Conservation (phyloP, 2,113 vertebrate genomes). For the Sturnira hondurensis region DNA sequence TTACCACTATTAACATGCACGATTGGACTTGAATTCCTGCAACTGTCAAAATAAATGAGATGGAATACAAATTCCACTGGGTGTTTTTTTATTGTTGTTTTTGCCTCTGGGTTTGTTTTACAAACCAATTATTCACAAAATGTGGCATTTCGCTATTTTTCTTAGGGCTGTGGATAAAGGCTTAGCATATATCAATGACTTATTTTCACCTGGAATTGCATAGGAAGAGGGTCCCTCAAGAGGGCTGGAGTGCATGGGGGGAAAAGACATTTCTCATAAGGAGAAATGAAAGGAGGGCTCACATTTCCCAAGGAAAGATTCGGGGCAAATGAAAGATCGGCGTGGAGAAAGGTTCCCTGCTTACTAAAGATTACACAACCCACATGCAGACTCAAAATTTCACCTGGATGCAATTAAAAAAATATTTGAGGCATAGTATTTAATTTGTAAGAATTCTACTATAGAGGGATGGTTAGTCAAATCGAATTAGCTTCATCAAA, state of each 20-base stretch:
- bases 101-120: background rate
- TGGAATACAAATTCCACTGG: background rate
- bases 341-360: background rate
- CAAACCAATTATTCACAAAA: constrained; percentile 17
- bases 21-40: background rate
- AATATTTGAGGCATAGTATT: background rate
- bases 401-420: background rate
- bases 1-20: background rate
- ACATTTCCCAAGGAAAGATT: background rate
- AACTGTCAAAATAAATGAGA: constrained; percentile 12
- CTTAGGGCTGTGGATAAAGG: background rate
- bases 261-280: background rate
- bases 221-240: background rate
- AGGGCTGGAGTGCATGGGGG: background rate
- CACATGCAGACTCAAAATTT: background rate
- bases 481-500: background rate
- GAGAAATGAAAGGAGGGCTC: background rate
- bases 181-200: background rate
- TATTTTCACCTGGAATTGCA: background rate
- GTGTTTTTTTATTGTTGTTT: background rate
- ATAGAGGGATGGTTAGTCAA: background rate
- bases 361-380: background rate
- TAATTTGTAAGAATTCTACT: background rate
- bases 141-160: background rate
- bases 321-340: background rate